Conservation (phyloP, 1,140 invertebrate species). For the Cotesia typhae region DNA sequence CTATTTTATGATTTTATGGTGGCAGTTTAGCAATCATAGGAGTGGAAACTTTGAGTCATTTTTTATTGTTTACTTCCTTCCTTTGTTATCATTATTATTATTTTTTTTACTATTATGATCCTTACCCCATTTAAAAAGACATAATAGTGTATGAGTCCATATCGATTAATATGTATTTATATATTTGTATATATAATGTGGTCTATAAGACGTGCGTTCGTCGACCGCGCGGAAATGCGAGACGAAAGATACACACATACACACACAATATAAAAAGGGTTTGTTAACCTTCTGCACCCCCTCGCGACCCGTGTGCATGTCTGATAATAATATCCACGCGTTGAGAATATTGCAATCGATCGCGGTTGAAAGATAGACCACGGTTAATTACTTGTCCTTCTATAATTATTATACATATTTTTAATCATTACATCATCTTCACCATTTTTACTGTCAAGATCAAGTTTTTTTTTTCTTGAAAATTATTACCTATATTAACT, state of each 20-base stretch:
- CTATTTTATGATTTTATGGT: conserved; percentile 37
- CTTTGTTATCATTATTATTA: background rate
- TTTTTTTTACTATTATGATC: background rate
- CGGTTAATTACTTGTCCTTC: conserved; percentile 32
- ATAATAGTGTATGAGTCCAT: background rate
- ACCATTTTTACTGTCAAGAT: background rate
- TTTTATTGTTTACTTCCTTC: conserved; percentile 4
- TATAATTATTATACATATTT: conserved; percentile 12
- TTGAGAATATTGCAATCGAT: conserved; percentile 29
- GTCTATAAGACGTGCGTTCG: conserved; percentile 14
- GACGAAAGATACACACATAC: background rate
- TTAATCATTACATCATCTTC: background rate
- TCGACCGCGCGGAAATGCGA: conserved; percentile 8
- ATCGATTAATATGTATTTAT: conserved; percentile 8
- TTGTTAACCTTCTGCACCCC: conserved; percentile 37
- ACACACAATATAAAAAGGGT: conserved; percentile 28
- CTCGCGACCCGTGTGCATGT: conserved; percentile 29
- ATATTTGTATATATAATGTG: conserved; percentile 8
- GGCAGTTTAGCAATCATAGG: conserved; percentile 40
- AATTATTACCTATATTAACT: too few species aligned
- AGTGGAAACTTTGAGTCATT: too few species aligned
- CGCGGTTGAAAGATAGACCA: conserved; percentile 22
- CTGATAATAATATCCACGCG: conserved; percentile 29
- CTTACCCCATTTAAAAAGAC: too few species aligned
- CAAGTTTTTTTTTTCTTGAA: too few species aligned